Evolutionary conservation across 1,140 invertebrate species (phyloP).

Genomic region (Paramacrobiotus metropolitanus): DNA sequence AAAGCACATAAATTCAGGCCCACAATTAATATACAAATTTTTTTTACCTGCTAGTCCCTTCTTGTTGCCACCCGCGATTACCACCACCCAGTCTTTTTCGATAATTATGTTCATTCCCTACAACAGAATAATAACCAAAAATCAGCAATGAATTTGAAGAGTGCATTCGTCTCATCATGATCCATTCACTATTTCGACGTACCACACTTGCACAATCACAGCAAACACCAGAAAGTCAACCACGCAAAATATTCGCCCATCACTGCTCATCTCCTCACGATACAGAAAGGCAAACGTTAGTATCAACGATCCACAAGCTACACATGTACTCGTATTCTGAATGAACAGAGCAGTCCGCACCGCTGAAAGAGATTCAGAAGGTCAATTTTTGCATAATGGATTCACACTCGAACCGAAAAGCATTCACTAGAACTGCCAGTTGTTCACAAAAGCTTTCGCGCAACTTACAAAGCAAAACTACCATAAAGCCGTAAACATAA

Average conservation of each 20-base stretch:
- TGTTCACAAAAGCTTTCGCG: no score
- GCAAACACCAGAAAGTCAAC: conserved; percentile 11
- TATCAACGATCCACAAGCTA: conserved; percentile 11
- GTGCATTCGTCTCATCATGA: conserved; percentile 8
- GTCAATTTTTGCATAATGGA: background rate
- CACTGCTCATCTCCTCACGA: conserved; percentile 8
- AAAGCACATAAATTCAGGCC: background rate
- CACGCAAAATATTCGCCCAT: conserved; percentile 12
- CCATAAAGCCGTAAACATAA: no score
- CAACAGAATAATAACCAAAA: no score
- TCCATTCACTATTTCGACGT: background rate
- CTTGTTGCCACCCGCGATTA: conserved; percentile 20
- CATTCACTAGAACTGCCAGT: no score
- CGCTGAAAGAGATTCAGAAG: conserved; percentile 11
- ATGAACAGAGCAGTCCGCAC: conserved; percentile 11
- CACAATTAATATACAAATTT: background rate
- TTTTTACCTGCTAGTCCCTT: conserved; percentile 17
- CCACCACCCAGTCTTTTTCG: conserved; percentile 31
- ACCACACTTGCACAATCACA: background rate
- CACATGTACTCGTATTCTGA: conserved; percentile 13
- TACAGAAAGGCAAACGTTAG: conserved; percentile 12
- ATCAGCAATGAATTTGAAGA: conserved; percentile 5
- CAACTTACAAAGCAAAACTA: no score
- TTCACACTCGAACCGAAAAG: no score
- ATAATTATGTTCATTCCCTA: conserved; percentile 24